phyloP scores from a whole-genome alignment of 2,797 vertebrate species.

The Eutrigla gurnardus region DNA sequence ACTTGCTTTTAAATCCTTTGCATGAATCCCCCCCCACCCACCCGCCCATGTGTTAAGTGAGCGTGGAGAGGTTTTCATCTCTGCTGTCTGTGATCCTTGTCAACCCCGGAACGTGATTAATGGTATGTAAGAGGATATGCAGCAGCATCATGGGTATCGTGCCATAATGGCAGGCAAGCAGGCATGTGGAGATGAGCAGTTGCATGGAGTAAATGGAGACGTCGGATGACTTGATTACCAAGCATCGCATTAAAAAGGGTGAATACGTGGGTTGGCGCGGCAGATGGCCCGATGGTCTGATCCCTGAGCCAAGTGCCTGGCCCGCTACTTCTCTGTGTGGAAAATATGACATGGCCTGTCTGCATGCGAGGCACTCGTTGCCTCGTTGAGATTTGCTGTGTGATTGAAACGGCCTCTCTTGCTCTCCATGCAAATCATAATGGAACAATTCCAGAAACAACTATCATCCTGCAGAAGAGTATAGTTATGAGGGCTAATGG shows the following conservation, averaged over 20 bases:
- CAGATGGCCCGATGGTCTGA: conserved; percentile 74
- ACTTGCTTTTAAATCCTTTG: conserved; percentile 56
- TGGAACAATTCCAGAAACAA: conserved; percentile 70
- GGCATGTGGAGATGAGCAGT: conserved; percentile 47
- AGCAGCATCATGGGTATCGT: conserved; percentile 34
- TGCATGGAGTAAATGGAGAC: conserved; percentile 55
- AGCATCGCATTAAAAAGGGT: conserved; percentile 53
- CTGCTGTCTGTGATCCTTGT: conserved; percentile 31
- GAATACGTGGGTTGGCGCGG: conserved; percentile 44
- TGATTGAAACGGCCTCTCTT: conserved; percentile 43
- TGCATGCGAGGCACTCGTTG: conserved; percentile 46
- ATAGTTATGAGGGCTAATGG: conserved; percentile 43
- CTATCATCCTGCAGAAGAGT: conserved; percentile 51
- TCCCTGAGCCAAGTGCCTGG: conserved; percentile 67
- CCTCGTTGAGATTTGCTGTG: conserved; percentile 42
- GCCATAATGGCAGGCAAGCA: conserved; percentile 30
- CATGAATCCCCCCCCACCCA: conserved; percentile 10
- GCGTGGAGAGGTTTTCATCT: conserved; percentile 23
- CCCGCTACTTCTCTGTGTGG: conserved; percentile 52
- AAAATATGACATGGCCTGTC: conserved; percentile 69
- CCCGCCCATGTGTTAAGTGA: conserved; percentile 26
- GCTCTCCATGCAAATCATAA: conserved; percentile 57
- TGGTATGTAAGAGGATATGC: conserved; percentile 64
- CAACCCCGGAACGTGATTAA: conserved; percentile 42
- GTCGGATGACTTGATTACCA: conserved; percentile 64